Evolutionary conservation across 2,113 vertebrate species (phyloP), one percentile per base, ranked within the genome.

Genomic region (Nansenia antarctica): DNA sequence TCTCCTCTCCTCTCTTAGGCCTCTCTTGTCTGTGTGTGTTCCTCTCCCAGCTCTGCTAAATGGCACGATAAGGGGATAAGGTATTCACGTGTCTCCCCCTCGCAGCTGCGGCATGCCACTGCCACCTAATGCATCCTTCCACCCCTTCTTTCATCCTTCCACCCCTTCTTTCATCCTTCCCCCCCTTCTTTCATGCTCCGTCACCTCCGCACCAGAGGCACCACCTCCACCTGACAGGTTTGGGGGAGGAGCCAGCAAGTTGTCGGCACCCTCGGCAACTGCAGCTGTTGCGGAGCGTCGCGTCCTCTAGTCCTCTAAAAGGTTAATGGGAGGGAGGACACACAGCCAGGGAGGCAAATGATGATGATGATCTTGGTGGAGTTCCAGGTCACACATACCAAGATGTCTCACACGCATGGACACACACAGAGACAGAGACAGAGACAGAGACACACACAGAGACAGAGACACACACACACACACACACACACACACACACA

Each of bases 151-250:
- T n/a, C n/a, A n/a, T n/a, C n/a, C n/a, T n/a, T n/a, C n/a, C n/a
- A n/a, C n/a, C n/a, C n/a, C n/a, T n/a, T n/a, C n/a, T n/a, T n/a
- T n/a, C n/a, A n/a, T n/a, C n/a, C n/a, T n/a, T n/a, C n/a, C n/a
- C n/a, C n/a, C n/a, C n/a, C n/a, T n/a, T n/a, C n/a, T n/a, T 35
- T 84, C 76, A 62, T 39, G 54, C 68, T 82, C 82, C 63, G 69
- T 45, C 75, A 81, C 57, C 35, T 83, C 79, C 70, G 70, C 75
- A 58, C 60, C 60, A 59, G 54, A 62, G 74, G 69, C 65, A 74
- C 63, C 20, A 77, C 67, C n/a, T n/a, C 66, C 69, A 62, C 45
- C 52, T 64, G 11, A 80, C 67, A 84, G 54, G 67, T 59, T 74
- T 57, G 69, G 15, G 0, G 65, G 74, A 68, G 67, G n/a, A 74